Evolutionary conservation across 2,113 vertebrate genomes (phyloP), one percentile per base, ranked within the genome.

Genomic region (Zapornia atra): DNA sequence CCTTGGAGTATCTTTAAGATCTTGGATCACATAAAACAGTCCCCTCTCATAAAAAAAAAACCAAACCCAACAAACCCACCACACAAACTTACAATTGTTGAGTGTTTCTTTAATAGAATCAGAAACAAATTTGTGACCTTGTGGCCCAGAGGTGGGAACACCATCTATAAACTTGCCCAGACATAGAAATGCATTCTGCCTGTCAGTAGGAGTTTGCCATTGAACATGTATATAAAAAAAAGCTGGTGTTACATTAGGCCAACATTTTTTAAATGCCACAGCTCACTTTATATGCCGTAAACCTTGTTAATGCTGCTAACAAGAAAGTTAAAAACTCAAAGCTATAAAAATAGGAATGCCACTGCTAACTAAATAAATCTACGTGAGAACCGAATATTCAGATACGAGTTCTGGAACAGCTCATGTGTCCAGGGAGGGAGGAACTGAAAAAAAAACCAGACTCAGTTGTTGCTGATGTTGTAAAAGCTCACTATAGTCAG

Each of bases 91-190:
- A 94, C 95, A 89, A 98, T 98, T 98, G 98, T 97, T 96, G 96
- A 98, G 94, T 97, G 95, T 97, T 97, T 98, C 96, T 98, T 96
- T 98, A 98, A 97, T 96, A 96, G 97, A 97, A 97, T 98, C 95
- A 98, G 98, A 97, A 98, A 98, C 80, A 97, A 98, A 98, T 98
- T 96, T 97, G 96, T 98, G 98, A 98, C 98, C 98, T 97, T 88
- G 69, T 98, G 98, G 97, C 98, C 98, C 95, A 34, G 77, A 98
- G 97, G 98, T 98, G 98, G 97, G 97, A 98, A 98, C 95, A 98
- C 97, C 97, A 96, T 97, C 98, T 98, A 98, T 98, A 98, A 98
- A 98, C 97, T 97, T 95, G 93, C 97, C 96, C 97, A 98, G 97
- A 98, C 98, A 97, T 87, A 95, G 94, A 96, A 97, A 77, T 93